Base-by-base conservation (phyloP, 1,140 invertebrate species). In the Heterodera schachtii region DNA sequence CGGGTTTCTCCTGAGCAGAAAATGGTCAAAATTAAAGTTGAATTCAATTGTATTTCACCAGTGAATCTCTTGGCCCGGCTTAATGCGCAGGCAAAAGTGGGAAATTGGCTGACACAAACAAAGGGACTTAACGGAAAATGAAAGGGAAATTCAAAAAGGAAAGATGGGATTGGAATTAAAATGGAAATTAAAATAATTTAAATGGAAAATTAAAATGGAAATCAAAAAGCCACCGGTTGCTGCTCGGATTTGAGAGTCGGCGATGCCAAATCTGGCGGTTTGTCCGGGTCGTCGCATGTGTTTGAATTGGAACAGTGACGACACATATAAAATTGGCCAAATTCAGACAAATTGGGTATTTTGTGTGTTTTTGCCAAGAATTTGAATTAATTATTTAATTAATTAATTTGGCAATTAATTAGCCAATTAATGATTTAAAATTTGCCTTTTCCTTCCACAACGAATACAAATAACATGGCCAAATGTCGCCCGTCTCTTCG, bases 241-340 rank as follows among this genome's bases (percentile, higher is more conserved):
- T 73, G 70, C 57, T 49, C 46, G 3, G 84, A 79, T 47, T 86
- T 83, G n/a, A 75, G 79, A 31, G 90, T 60, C 19, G 86, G 79
- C 21, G 77, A 75, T n/a, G 87, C 84, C 69, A 85, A 83, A 81
- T 90, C 90, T 19, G 86, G 84, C 43, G 82, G 86, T 13, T 81
- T 81, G 80, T 90, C 88, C 16, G 88, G 88, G 79, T 90, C 86
- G 52, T 87, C 83, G 81, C 88, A 89, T n/a, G 88, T 90, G 64
- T 87, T 84, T n/a, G 88, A 87, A 64, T 80, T 86, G 46, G 88
- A 87, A 73, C 88, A 89, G 60, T 87, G 81, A 41, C 78, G 81
- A 73, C 88, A 89, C 60, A 77, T 89, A 85, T 87, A 67, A 69
- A 89, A 84, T 11, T 4, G 44, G 49, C 49, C 6, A 8, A 52